Evolutionary conservation across 2,888 invertebrate species (phyloP).

Genomic region (Spialia ferax): DNA sequence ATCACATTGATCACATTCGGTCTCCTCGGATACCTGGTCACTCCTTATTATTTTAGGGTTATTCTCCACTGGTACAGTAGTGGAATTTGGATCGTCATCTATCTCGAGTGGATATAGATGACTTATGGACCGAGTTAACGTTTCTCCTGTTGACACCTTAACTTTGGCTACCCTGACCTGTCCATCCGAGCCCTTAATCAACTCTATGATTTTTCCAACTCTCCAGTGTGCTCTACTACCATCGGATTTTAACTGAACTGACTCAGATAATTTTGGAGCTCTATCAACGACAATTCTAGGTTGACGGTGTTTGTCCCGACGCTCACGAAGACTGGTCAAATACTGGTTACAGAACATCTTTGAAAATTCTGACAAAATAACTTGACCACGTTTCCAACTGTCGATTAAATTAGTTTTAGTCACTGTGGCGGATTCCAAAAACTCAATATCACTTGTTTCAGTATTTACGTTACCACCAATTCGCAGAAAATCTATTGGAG

Average conservation of each 20-base stretch:
- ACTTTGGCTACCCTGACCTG: conserved; percentile 16
- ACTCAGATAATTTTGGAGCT: background rate
- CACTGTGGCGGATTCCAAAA: conserved; percentile 13
- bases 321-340: background rate
- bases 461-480: background rate
- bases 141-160: conserved; percentile 3
- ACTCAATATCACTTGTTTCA: background rate
- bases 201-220: conserved; percentile 17
- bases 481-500: background rate
- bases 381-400: conserved; percentile 41
- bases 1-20: no score
- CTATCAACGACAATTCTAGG: background rate
- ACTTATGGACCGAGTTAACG: conserved; percentile 4
- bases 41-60: no score
- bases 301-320: background rate
- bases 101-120: conserved; percentile 15
- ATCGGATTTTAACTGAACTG: background rate
- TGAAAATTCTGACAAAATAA: conserved; percentile 42
- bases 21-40: no score
- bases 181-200: conserved; percentile 4
- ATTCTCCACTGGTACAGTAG: no score
- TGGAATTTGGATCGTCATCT: background rate
- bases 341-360: conserved; percentile 42
- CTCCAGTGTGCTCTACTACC: conserved; percentile 3
- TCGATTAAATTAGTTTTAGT: conserved; percentile 41